Evolutionary conservation across 1,140 invertebrate genomes (phyloP), one percentile per base, ranked within the genome.

Genomic region (Drosophila pandora): DNA sequence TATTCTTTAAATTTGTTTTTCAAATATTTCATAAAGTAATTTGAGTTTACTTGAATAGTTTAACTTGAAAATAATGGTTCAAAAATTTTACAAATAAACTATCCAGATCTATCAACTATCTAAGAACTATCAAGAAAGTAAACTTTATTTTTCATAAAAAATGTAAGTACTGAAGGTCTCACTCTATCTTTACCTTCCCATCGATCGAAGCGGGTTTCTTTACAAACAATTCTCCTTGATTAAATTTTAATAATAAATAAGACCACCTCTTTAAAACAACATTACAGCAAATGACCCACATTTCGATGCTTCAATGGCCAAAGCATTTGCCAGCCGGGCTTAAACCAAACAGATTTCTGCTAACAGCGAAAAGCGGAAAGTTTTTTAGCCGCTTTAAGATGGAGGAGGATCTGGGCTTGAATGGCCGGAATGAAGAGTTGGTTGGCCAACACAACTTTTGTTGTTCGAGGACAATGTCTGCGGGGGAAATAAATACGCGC

Each of bases 391-490:
- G 68, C 49, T 73, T 55, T 73, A 62, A 72, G 52, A 62, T 62
- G 59, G 59, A 47, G 43, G 17, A 17, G 43, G 17, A 17, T 21
- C 13, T 21, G 41, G 13, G n/a, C 47, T 59, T 52, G 61, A 56
- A 71, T 25, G 67, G 59, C 61, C 65, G 58, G 34, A n/a, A 37
- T 37, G 34, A n/a, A 37, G 34, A 37, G 34, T 37, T n/a, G 60
- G 39, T 28, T 28, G 25, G 25, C 25, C 60, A 74, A 78, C 69
- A 70, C 52, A 67, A 72, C 69, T 74, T 81, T 85, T 85, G 65
- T 85, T 78, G 74, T 85, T 43, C 64, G 54, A 52, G 81, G 82
- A 85, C 82, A 87, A 75, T 79, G 76, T 82, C 77, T 74, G 79
- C 56, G 62, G 60, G 63, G 50, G 41, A 43, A 21, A 21, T 43